Evolutionary conservation across 2,113 vertebrate genomes (phyloP).

Genomic region (Siniperca chuatsi): DNA sequence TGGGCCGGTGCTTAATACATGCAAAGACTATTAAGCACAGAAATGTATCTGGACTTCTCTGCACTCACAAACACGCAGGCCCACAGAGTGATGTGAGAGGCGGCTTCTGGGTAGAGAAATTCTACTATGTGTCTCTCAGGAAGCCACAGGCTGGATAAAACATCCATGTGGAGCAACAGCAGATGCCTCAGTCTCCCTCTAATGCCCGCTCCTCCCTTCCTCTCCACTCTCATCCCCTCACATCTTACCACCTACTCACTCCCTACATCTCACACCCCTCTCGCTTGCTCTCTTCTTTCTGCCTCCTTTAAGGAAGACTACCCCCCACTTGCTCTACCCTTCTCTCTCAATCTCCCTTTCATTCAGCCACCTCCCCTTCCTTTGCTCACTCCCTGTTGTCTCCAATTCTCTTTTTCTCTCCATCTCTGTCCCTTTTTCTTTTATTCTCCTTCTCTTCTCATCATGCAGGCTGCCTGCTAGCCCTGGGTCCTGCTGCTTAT

Average conservation of each 20-base stretch:
- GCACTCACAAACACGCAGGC: slow-evolving; percentile 36
- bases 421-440: slow-evolving; percentile 39
- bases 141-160: slow-evolving; percentile 75
- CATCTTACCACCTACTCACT: slow-evolving; percentile 57
- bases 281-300: slow-evolving; percentile 28
- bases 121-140: slow-evolving; percentile 57
- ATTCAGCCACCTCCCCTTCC: slow-evolving; percentile 26
- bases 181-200: slow-evolving; percentile 71
- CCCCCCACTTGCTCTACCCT: background rate
- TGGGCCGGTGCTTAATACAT: slow-evolving; percentile 42
- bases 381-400: slow-evolving; percentile 32
- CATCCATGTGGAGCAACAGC: slow-evolving; percentile 73
- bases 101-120: slow-evolving; percentile 53
- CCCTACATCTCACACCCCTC: slow-evolving; percentile 16
- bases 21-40: slow-evolving; percentile 32
- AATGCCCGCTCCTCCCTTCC: slow-evolving; percentile 54
- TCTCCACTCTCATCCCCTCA: slow-evolving; percentile 48
- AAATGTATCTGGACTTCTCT: slow-evolving; percentile 32
- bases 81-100: slow-evolving; percentile 48
- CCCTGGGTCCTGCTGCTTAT: slow-evolving; percentile 67
- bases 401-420: slow-evolving; percentile 29
- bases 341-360: slow-evolving; percentile 34
- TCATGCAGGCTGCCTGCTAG: slow-evolving; percentile 68
- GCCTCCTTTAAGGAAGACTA: slow-evolving; percentile 57
- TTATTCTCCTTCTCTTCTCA: slow-evolving; percentile 47